Percentiles rank a stretch among this genome's conserved stretches.
These are phyloP conservation scores for Xylota segnis DNA, from an alignment of 2,888 invertebrate species.

Conservation along the genomic window DNA sequence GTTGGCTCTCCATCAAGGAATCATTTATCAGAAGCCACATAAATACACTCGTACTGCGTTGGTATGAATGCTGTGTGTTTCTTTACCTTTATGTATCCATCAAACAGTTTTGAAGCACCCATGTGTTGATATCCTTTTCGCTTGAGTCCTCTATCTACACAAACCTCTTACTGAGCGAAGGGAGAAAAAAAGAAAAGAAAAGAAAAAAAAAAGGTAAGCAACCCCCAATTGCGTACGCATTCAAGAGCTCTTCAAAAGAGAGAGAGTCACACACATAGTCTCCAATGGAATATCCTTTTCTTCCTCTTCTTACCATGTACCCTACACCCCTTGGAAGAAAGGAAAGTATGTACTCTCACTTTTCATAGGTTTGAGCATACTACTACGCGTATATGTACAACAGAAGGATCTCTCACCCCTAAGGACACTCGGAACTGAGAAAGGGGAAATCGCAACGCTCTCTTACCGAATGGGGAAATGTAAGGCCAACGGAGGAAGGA, in stretches of 20 bases:
- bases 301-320: background rate
- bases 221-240: constrained; percentile 68
- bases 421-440: constrained; percentile 17
- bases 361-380: constrained; percentile 37
- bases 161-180: constrained; percentile 15
- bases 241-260: constrained; percentile 70
- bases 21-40: constrained; percentile 66
- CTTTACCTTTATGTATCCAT: constrained; percentile 66
- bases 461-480: constrained; percentile 38
- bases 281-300: constrained; percentile 54
- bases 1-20: constrained; percentile 16
- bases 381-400: background rate
- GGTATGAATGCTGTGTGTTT: constrained; percentile 39
- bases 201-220: constrained; percentile 10
- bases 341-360: constrained; percentile 70
- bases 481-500: constrained; percentile 12
- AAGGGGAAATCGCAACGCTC: constrained; percentile 39
- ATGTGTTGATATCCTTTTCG: constrained; percentile 74
- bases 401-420: constrained; percentile 26
- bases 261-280: constrained; percentile 13
- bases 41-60: constrained; percentile 33
- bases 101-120: constrained; percentile 68
- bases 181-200: constrained; percentile 1
- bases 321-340: constrained; percentile 20
- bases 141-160: constrained; percentile 6